Evolutionary conservation across 2,888 invertebrate genomes (phyloP), one percentile per base, ranked within the genome.

Genomic region (Chloromyia formosa): DNA sequence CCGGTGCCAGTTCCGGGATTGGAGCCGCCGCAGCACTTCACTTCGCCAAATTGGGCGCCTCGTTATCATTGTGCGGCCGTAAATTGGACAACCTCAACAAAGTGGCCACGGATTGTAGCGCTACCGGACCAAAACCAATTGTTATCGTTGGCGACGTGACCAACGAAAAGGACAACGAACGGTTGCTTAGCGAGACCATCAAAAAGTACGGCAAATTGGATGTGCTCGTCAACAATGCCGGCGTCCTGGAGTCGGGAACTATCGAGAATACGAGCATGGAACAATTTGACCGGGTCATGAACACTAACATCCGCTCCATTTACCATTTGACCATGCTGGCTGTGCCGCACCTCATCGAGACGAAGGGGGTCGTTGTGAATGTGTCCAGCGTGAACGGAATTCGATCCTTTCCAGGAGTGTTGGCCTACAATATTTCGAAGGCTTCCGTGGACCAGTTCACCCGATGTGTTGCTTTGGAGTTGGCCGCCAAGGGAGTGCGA

Each of bases 401-500:
- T 23, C 88, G 97, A 81, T 91, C 97, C 61, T 97, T 98, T 83
- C 92, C 97, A 1, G 93, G 93, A 7, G 93, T 97, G 0, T 85
- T 97, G 60, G 93, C 96, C 0, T 99, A 99, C 84, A 93, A 92
- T 79, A 91, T 98, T 84, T 96, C 96, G 0, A 98, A 99, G 86
- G 90, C 96, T 49, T 94, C 97, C 0, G 88, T 98, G 0, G 98
- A 99, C 85, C 98, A 98, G 83, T 91, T 99, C 78, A 98, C 98
- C 0, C 89, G 94, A 80, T 97, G 97, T 84, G 89, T 93, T 1
- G 97, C 98, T 2, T 86, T 99, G 75, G 98, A 95, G 81, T 83
- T 95, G 72, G 95, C 94, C 18, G 81, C 89, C 0, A 93, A 94
- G 84, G 91, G 93, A 76, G 94, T 97, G 0, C 87, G 97, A 76